phyloP scores from a whole-genome alignment of 1,140 invertebrate genomes.

The Forficula auricularia region DNA sequence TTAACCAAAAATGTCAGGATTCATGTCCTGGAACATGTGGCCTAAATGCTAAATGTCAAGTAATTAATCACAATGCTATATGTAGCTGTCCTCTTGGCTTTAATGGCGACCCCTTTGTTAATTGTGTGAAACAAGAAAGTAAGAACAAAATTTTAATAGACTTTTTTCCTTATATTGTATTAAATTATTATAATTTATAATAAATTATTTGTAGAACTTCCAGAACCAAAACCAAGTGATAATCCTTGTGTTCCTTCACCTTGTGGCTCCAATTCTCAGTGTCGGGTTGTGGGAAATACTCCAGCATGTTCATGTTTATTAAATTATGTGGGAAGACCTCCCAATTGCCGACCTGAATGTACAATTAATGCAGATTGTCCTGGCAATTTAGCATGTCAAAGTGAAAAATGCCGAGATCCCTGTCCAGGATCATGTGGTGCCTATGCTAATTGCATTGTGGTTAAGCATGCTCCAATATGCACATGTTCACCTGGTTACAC shows the following conservation, averaged over 20 bases:
- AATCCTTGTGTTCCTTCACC: conserved; percentile 25
- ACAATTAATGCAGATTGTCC: conserved; percentile 17
- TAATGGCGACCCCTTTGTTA: conserved; percentile 22
- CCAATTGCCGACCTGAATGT: conserved; percentile 21
- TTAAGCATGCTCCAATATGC: conserved; percentile 19
- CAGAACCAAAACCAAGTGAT: conserved; percentile 11
- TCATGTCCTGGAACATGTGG: conserved; percentile 20
- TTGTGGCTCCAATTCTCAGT: conserved; percentile 25
- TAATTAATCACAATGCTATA: conserved; percentile 22
- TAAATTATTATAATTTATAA: too few species aligned
- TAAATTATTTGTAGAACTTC: conserved; percentile 11
- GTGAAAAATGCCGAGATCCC: conserved; percentile 19
- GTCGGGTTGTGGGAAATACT: conserved; percentile 19
- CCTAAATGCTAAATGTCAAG: conserved; percentile 14
- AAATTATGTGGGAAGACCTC: conserved; percentile 22
- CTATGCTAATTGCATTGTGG: conserved; percentile 13
- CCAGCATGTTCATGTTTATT: conserved; percentile 22
- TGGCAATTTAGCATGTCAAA: conserved; percentile 18
- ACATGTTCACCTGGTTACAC: conserved; percentile 23
- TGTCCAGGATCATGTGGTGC: conserved; percentile 20
- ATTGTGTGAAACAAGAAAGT: conserved; percentile 15
- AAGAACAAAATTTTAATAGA: not conserved
- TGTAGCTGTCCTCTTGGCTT: conserved; percentile 22
- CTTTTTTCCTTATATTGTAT: too few species aligned
- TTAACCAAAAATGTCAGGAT: conserved; percentile 20